Base-by-base conservation (phyloP, 2,113 vertebrate species). In the Brachirus orientalis region DNA sequence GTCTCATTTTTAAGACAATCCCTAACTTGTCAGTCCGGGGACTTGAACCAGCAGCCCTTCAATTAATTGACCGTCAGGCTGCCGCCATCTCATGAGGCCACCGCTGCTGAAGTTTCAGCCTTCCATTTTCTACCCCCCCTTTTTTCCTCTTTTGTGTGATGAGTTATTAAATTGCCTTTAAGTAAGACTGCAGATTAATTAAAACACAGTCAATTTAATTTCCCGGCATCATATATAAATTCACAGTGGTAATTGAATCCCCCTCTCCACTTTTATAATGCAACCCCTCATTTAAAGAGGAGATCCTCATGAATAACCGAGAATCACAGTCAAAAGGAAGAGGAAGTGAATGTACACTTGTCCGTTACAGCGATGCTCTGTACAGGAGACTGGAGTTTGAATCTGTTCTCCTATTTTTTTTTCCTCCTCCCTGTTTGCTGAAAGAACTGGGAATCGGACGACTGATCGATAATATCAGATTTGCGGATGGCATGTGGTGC, bases 161-260 rank as follows among this genome's bases (percentile, higher is more conserved):
- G 79, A 90, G 91, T 90, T 91, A 86, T 91, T 90, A 91, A 92
- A 92, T 92, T 90, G 87, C 86, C 86, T 92, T 92, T 86, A 92
- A 92, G 89, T 92, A 92, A 92, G 87, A 86, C 80, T 84, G 87
- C 77, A 86, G 84, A 93, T 93, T 93, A 92, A 93, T 94, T 92
- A 92, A 93, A 93, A 90, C 73, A 63, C 84, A 88, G 86, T 90
- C 80, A 79, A 88, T 92, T 90, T 87, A 87, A 92, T 92, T 93
- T 90, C 74, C 89, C 58, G 47, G 33, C 74, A 50, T 90, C 86
- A 82, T 82, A 86, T 89, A 91, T 87, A 84, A 90, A 89, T 85
- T 88, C 66, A 1, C 68, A 70, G 70, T 80, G 80, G 86, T 91
- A 92, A 91, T 92, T 90, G 89, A 93, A 93, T 86, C 88, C 78